phyloP scores from a whole-genome alignment of 1,140 invertebrate species.

The Macrosteles quadrilineatus region DNA sequence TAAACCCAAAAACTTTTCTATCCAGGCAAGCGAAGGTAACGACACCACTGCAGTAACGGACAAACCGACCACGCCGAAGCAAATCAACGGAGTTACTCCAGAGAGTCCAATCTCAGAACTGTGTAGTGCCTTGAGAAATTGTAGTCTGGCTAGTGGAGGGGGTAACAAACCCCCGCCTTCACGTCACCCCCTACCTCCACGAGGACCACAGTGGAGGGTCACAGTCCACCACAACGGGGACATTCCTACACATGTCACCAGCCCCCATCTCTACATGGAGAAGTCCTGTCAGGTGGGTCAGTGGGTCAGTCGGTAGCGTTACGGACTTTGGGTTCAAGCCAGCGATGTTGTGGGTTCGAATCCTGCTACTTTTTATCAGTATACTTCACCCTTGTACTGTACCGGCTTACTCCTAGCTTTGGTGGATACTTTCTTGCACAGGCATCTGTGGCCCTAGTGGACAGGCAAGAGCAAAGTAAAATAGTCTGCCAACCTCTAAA shows the following conservation, averaged over 20 bases:
- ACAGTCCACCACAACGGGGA: neutral
- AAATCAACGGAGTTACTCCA: neutral
- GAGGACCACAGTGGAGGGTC: no score
- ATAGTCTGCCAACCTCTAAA: no score
- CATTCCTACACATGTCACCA: neutral
- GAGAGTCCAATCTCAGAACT: constrained; percentile 59
- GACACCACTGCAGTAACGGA: neutral
- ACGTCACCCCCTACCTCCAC: neutral
- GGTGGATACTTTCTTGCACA: no score
- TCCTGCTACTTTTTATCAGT: no score
- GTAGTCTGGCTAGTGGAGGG: constrained; percentile 11
- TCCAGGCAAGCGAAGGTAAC: constrained; percentile 1
- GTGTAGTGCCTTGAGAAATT: constrained; percentile 52
- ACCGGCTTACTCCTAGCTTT: no score
- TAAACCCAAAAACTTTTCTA: no score
- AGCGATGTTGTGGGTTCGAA: no score
- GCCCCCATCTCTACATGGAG: constrained; percentile 14
- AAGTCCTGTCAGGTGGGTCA: constrained; percentile 23
- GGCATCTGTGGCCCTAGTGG: no score
- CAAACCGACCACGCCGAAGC: neutral
- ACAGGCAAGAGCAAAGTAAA: no score
- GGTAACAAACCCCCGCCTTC: neutral
- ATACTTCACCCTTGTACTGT: no score
- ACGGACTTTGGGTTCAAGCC: no score
- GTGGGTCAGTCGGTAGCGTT: no score